phyloP scores from a whole-genome alignment of 2,888 invertebrate species.

The Thymelicus sylvestris region DNA sequence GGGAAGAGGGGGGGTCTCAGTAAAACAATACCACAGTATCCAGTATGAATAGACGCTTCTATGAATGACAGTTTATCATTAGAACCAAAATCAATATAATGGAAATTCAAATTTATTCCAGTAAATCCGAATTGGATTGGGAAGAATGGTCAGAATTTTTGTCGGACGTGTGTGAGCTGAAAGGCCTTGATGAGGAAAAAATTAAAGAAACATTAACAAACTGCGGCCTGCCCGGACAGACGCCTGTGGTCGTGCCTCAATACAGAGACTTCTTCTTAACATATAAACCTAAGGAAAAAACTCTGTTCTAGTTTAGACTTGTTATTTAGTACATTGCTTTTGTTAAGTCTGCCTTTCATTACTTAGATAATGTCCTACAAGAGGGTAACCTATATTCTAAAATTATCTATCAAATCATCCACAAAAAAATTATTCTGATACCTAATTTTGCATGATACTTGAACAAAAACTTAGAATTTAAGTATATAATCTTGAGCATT shows the following conservation, averaged over 20 bases:
- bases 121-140: slow-evolving; percentile 64
- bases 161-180: slow-evolving; percentile 57
- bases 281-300: slow-evolving; percentile 61
- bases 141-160: slow-evolving; percentile 65
- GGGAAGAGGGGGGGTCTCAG: no score
- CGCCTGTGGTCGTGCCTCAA: slow-evolving; percentile 57
- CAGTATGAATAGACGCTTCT: no score
- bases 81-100: no score
- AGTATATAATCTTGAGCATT: no score
- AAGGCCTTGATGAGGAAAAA: slow-evolving; percentile 53
- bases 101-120: slow-evolving; percentile 49
- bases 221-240: slow-evolving; percentile 67
- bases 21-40: no score
- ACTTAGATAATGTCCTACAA: no score
- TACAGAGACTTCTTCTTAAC: slow-evolving; percentile 64
- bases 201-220: slow-evolving; percentile 56
- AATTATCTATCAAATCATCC: no score
- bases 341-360: neutral
- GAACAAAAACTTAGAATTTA: no score
- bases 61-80: no score
- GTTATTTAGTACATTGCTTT: neutral
- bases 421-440: no score
- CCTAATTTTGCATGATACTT: no score
- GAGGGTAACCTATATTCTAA: no score
- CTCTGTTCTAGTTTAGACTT: slow-evolving; percentile 40